A percentile compares a stretch with the other conserved stretches of the same genome.
Conservation (phyloP, 2,888 invertebrate species). For the Mesorhabditis spiculigera region DNA sequence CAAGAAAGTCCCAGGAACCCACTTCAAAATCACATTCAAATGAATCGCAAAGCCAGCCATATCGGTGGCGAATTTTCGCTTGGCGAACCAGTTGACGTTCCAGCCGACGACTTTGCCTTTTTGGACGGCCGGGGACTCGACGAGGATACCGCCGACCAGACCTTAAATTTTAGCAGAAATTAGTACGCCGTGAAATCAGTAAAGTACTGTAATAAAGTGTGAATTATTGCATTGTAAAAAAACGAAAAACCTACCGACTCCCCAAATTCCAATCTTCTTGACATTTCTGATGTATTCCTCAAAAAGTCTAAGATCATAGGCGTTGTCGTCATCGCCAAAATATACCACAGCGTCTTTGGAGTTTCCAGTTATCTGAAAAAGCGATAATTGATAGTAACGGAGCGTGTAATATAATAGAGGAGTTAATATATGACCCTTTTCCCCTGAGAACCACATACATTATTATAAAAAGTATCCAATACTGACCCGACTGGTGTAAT, state of each 20-base stretch:
- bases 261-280: constrained; percentile 30
- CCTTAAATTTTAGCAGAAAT: no score
- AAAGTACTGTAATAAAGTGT: no score
- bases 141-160: constrained; percentile 39
- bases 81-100: constrained; percentile 37
- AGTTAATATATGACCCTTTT: no score
- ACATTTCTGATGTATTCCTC: constrained; percentile 29
- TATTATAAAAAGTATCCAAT: no score
- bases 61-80: constrained; percentile 40
- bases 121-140: constrained; percentile 38
- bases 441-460: no score
- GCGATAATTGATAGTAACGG: not conserved
- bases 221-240: not conserved
- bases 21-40: constrained; percentile 27
- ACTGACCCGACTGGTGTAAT: constrained; percentile 3
- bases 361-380: constrained; percentile 6
- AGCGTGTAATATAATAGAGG: not conserved
- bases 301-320: constrained; percentile 29
- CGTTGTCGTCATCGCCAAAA: constrained; percentile 35
- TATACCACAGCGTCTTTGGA: constrained; percentile 21
- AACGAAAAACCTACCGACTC: constrained; percentile 21
- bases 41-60: constrained; percentile 49
- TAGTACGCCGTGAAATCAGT: no score
- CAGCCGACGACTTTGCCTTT: constrained; percentile 38
- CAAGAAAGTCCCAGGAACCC: constrained; percentile 9